Percentiles rank a stretch among this genome's conserved stretches.
Evolutionary conservation across 2,888 invertebrate genomes (phyloP).

Genomic region (Eupelmus urozonus): DNA sequence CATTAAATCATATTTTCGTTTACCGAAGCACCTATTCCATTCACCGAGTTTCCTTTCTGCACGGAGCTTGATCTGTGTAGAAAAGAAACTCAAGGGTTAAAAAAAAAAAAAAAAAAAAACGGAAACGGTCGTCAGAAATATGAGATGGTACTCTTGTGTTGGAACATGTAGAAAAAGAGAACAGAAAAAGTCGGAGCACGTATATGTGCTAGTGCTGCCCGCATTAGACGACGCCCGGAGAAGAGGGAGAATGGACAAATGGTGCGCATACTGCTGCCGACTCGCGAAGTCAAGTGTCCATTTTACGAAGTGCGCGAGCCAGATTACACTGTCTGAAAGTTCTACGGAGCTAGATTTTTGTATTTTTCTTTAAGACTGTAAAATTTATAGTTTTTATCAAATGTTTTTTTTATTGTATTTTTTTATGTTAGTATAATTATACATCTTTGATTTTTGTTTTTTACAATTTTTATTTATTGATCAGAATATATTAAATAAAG

Average conservation of each 20-base stretch:
- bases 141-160: background rate
- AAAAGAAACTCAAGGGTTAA: background rate
- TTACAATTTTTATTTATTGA: too few species aligned
- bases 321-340: too few species aligned
- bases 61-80: background rate
- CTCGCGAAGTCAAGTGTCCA: conserved; percentile 2
- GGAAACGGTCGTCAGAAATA: background rate
- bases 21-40: too few species aligned
- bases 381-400: too few species aligned
- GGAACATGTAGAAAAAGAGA: background rate
- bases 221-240: background rate
- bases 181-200: background rate
- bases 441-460: too few species aligned
- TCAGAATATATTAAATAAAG: too few species aligned
- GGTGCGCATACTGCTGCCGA: background rate
- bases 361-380: too few species aligned
- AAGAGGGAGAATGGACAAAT: background rate
- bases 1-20: background rate
- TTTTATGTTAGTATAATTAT: too few species aligned
- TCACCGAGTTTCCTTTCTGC: too few species aligned
- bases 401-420: too few species aligned
- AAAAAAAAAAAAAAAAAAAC: background rate
- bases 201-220: background rate
- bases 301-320: conserved; percentile 19
- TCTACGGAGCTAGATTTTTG: too few species aligned